Conservation (phyloP, 2,113 vertebrate genomes). For the Gavialis gangeticus region DNA sequence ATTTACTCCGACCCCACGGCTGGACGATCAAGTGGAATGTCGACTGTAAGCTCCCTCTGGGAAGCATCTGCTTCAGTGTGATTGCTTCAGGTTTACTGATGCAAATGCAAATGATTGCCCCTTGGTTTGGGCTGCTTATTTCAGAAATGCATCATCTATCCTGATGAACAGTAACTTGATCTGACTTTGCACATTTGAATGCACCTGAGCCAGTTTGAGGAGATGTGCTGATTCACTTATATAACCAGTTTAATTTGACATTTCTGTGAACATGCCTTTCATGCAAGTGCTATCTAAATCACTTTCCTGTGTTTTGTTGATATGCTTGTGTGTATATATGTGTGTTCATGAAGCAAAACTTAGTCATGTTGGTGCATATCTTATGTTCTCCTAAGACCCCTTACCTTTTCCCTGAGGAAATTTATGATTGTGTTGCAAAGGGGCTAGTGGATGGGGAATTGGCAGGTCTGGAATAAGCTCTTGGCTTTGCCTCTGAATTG, state of each 20-base stretch:
- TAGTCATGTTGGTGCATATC: not conserved
- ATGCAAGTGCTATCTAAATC: not conserved
- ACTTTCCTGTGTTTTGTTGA: not conserved
- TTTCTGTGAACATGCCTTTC: not conserved
- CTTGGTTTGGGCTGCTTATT: not conserved
- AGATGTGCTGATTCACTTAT: not conserved
- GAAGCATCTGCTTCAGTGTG: not conserved
- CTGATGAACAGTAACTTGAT: not conserved
- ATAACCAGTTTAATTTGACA: not conserved
- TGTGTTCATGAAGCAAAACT: not conserved
- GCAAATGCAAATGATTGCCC: not conserved
- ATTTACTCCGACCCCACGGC: slow-evolving; percentile 89
- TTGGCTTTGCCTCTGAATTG: not conserved
- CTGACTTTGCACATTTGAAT: not conserved
- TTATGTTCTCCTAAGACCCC: not conserved
- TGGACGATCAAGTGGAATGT: slow-evolving; percentile 92
- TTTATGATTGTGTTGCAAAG: not conserved
- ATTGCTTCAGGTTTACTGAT: not conserved
- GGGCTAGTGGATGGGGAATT: not conserved
- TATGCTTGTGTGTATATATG: not conserved
- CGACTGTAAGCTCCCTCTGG: slow-evolving; percentile 86
- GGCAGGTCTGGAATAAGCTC: not conserved
- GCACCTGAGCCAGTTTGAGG: not conserved
- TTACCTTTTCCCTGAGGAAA: not conserved
- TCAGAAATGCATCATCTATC: not conserved